phyloP scores from a whole-genome alignment of 2,797 vertebrate genomes.

The Scolopax rusticola region DNA sequence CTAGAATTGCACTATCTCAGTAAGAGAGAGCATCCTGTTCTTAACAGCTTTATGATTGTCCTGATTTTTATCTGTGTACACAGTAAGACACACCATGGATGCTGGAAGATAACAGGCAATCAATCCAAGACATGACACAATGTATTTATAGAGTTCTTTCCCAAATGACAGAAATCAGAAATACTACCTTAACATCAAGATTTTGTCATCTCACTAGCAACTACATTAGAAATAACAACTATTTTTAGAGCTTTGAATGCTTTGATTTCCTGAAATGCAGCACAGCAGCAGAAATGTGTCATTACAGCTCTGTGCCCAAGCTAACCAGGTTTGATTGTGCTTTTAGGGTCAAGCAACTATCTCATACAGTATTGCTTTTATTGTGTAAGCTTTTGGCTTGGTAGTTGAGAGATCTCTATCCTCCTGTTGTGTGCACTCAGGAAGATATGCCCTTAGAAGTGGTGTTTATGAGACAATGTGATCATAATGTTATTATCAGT shows the following conservation, averaged over 20 bases:
- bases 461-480: neutral
- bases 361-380: neutral
- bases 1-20: neutral
- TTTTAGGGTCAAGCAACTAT: neutral
- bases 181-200: neutral
- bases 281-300: neutral
- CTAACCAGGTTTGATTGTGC: neutral
- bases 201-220: neutral
- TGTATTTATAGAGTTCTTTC: neutral
- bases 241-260: neutral
- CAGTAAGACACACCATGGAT: neutral
- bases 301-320: neutral
- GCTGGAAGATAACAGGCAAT: neutral
- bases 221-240: neutral
- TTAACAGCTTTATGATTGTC: neutral
- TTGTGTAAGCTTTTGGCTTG: neutral
- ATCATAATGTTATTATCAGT: neutral
- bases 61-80: neutral
- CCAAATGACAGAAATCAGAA: neutral
- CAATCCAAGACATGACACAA: neutral
- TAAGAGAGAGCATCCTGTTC: neutral
- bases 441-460: neutral
- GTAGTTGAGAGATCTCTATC: neutral
- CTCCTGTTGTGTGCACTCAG: neutral
- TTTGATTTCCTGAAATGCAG: neutral